phyloP scores from a whole-genome alignment of 2,113 vertebrate genomes.

The Himantopus leucocephalus region DNA sequence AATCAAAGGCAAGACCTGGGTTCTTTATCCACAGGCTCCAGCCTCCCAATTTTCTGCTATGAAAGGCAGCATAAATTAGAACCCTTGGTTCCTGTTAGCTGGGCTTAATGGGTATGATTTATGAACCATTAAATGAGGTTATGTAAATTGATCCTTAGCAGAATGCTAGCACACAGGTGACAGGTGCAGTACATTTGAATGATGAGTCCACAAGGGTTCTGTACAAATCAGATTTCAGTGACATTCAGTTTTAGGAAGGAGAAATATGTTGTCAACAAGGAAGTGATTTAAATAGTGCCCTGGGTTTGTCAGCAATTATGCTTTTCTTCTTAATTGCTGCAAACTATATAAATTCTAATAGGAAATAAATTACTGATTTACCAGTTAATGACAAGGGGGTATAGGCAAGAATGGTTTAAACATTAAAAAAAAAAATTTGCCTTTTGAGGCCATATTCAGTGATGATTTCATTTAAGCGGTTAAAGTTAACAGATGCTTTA shows the following conservation, averaged over 20 bases:
- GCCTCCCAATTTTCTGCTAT: conserved; percentile 99
- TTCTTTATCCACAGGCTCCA: conserved; percentile 99
- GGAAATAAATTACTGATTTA: conserved; percentile 87
- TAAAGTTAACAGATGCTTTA: conserved; percentile 77
- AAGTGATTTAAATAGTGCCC: conserved; percentile 88
- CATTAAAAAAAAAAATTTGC: conserved; percentile 71
- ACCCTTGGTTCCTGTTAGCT: conserved; percentile 99
- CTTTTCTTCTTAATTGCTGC: conserved; percentile 85
- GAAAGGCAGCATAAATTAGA: conserved; percentile 99
- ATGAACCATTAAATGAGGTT: conserved; percentile 99
- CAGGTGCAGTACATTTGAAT: conserved; percentile 95
- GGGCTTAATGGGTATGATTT: conserved; percentile 99
- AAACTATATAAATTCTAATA: conserved; percentile 87
- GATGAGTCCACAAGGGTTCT: conserved; percentile 85
- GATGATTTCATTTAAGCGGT: conserved; percentile 72
- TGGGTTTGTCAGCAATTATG: conserved; percentile 86
- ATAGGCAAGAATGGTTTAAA: conserved; percentile 76
- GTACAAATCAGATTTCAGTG: conserved; percentile 86
- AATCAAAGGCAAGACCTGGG: conserved; percentile 99
- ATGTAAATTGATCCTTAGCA: conserved; percentile 99
- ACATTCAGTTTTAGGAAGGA: conserved; percentile 88
- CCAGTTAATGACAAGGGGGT: conserved; percentile 84
- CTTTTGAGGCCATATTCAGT: conserved; percentile 70
- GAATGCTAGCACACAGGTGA: conserved; percentile 99
- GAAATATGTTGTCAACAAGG: conserved; percentile 86